Base-by-base conservation (phyloP, 2,888 invertebrate genomes). In the Teleogryllus oceanicus region DNA sequence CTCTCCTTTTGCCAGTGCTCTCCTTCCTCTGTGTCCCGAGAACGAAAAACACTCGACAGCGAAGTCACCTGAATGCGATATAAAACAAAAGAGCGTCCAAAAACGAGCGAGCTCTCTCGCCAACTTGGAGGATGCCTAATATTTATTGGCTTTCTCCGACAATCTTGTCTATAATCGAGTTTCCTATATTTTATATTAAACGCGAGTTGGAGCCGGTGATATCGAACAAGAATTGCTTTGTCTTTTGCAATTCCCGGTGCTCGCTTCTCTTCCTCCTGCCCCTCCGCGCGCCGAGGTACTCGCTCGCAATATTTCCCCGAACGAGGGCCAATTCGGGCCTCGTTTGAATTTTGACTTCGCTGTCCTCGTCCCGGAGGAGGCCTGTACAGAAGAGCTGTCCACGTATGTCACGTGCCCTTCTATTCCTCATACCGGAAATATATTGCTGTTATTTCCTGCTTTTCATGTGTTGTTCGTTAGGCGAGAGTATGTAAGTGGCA, bases 181-280 rank as follows among this genome's bases (percentile, higher is more conserved):
- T 62, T 62, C 62, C 62, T 18, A 62, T 62, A 62, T 62, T 62
- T 62, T 62, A 62, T 62, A 79, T 79, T 79, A 79, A 77, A 79
- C 79, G 76, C 62, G 76, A 77, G 79, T 49, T 49, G 75, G 21
- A 78, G 20, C 21, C 20, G 74, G 12, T 37, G 77, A 16, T 78
- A 51, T 20, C 77, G 50, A 77, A 49, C 49, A 20, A 49, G 10
- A 49, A 50, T 20, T 77, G 49, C 77, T 50, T 50, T 77, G 77
- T 49, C 77, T 79, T 79, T 76, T 77, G 76, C 76, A 51, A 49
- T 62, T 62, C 62, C 62, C 16, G n/a, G 62, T 1, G 16, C 62
- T n/a, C 62, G 62, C n/a, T 62, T n/a, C 62, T 4, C 62, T 13
- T 62, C n/a, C 62, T 13, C 62, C 62, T 1, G 16, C 13, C 4